Base-by-base conservation (phyloP, 2,888 invertebrate species). In the Amphipoea lucens region DNA sequence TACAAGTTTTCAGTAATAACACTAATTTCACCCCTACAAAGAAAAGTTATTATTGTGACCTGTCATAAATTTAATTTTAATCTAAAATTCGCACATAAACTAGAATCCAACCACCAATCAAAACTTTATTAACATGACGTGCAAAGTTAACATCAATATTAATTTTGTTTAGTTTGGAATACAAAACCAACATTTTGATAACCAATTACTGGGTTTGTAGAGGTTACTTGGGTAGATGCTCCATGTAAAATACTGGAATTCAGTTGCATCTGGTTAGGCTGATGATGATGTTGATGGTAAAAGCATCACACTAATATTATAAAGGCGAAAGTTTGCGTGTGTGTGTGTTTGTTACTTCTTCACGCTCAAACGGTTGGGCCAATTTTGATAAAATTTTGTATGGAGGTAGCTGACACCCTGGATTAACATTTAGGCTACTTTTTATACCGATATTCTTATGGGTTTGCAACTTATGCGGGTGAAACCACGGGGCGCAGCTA, bases 71-170 rank as follows among this genome's bases (percentile, higher is more conserved):
- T 17, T 2, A 54, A 48, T 54, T 66, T 62, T 12, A 54, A 73
- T 60, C 7, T 48, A 51, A 51, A 78, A 78, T 11, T 60, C 36
- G 20, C 51, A 79, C 4, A 29, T 23, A n/a, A 74, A 78, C 62
- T 71, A 45, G 42, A 14, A 36, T n/a, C 0, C 42, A 62, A 63
- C 42, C 14, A 79, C 74, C 60, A 79, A 82, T 79, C 84, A 84
- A n/a, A 84, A 79, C 74, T 82, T 84, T 82, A 62, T 42, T 5
- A 69, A 70, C 54, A 51, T 5, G 40, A 36, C 2, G 2, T 42
- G 57, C 48, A 17, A 63, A 83, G 62, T 51, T 72, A 63, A 57
- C 40, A 83, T 68, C 12, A 51, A 72, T 63, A 57, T 65, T 72
- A 4, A 79, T 45, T 36, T 60, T n/a, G 36, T 79, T 62, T 79